These are phyloP conservation scores for Automeris io DNA, from an alignment of 2,888 invertebrate genomes.

Conservation along the genomic window DNA sequence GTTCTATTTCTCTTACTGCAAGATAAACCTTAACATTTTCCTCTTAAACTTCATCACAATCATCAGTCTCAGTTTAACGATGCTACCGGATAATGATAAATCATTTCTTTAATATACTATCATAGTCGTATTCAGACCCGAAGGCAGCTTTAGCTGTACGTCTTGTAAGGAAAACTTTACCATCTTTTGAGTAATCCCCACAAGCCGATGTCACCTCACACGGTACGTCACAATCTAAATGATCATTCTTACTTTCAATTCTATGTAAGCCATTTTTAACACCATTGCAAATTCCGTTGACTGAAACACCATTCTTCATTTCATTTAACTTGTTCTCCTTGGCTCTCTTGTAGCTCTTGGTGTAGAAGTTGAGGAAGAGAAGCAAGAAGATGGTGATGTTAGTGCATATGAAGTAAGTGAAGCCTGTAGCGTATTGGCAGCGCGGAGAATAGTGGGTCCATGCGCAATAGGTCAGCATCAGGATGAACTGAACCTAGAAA, in stretches of 20 bases:
- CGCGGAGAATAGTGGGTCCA: slow-evolving; percentile 74
- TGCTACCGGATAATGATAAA: slow-evolving; percentile 41
- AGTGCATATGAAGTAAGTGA: slow-evolving; percentile 72
- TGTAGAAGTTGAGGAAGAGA: slow-evolving; percentile 81
- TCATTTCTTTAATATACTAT: slow-evolving; percentile 65
- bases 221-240: slow-evolving; percentile 42
- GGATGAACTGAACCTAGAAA: slow-evolving; percentile 79
- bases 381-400: slow-evolving; percentile 80
- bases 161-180: slow-evolving; percentile 50
- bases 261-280: slow-evolving; percentile 31
- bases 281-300: slow-evolving; percentile 13
- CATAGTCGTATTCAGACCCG: slow-evolving; percentile 47
- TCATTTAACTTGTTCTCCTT: slow-evolving; percentile 28
- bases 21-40: slow-evolving; percentile 12
- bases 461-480: slow-evolving; percentile 80
- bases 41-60: slow-evolving; percentile 16
- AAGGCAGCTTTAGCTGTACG: slow-evolving; percentile 50
- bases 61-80: slow-evolving; percentile 67
- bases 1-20: slow-evolving; percentile 6
- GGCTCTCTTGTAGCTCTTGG: slow-evolving; percentile 72
- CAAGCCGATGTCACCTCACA: slow-evolving; percentile 48
- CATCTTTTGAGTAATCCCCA: slow-evolving; percentile 52
- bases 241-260: slow-evolving; percentile 29
- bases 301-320: slow-evolving; percentile 22
- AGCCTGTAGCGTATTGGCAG: slow-evolving; percentile 78